These are phyloP conservation scores for Holotrichia oblita DNA, from an alignment of 1,140 invertebrate genomes.

Conservation along the genomic window DNA sequence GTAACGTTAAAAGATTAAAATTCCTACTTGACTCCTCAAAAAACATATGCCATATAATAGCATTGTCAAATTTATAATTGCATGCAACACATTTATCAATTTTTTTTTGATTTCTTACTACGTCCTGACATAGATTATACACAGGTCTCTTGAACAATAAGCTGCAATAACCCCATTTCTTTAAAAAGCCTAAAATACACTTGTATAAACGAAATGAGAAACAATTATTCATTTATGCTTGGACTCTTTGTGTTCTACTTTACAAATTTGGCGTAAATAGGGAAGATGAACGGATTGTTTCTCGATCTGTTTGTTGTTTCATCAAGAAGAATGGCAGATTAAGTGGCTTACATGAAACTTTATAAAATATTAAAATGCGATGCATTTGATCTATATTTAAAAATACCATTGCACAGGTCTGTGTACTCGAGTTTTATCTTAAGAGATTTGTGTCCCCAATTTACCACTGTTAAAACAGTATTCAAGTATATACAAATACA, in stretches of 20 bases:
- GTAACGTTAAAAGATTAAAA: neutral
- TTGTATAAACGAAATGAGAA: neutral
- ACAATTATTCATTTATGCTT: neutral
- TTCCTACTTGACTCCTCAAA: neutral
- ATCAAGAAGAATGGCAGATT: too few relatives aligned
- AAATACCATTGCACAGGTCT: too few relatives aligned
- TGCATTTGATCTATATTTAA: too few relatives aligned
- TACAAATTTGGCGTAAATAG: too few relatives aligned
- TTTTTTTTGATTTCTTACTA: neutral
- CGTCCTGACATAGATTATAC: neutral
- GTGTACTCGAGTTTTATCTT: too few relatives aligned
- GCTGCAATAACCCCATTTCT: neutral
- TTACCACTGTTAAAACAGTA: too few relatives aligned
- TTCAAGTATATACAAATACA: too few relatives aligned
- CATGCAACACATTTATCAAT: neutral
- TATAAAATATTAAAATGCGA: too few relatives aligned
- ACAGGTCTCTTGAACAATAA: neutral
- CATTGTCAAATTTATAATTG: neutral
- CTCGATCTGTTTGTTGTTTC: too few relatives aligned
- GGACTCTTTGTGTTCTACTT: neutral
- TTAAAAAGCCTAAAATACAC: neutral
- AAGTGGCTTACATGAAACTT: too few relatives aligned
- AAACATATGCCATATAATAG: neutral
- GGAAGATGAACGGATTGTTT: too few relatives aligned
- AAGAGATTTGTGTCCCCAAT: too few relatives aligned